Base-by-base conservation (phyloP, 2,888 invertebrate genomes). In the Eutolmus rufibarbis region DNA sequence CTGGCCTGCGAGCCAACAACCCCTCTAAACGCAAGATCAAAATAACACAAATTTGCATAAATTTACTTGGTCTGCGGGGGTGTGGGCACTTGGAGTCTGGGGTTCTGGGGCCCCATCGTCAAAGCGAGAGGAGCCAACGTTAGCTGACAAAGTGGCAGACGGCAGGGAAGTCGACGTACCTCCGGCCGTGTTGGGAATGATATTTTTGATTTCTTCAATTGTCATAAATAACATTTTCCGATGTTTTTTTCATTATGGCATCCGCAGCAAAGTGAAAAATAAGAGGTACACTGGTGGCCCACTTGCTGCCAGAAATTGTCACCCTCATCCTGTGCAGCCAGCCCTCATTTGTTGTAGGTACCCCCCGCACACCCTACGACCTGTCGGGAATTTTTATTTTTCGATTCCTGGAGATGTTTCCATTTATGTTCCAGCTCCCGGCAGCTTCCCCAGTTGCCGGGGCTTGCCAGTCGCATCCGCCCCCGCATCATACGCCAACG, bases 1-100 rank as follows among this genome's bases (percentile, higher is more conserved):
- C 51, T 86, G 77, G 37, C 66, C 57, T 74, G 76, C 12, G 34
- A 85, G 46, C 16, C 46, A 43, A 37, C 51, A 79, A 88, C 74
- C 37, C 78, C 81, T 31, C 19, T 57, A 57, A 78, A 74, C 85
- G 51, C 28, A 76, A 86, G 87, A 88, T 88, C 88, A 88, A 87
- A 88, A 88, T 86, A 88, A 88, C 88, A 87, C 87, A 88, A 88
- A 88, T 88, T 88, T 88, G 87, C 88, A 88, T 88, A 88, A 88
- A 88, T 88, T 88, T 86, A 28, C 74, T 66, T 19, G 57, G 86
- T 37, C 82, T 37, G 37, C 16, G 46, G 66, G 19, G 40, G 9
- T 40, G 40, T 9, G 34, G 7, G 4, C 1, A 28, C 28, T 28
- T 40, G 40, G 74, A 51, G 43, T 28, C 66, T 8, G 9, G 57